Base-by-base conservation (phyloP, 2,888 invertebrate species). In the Xylota segnis region DNA sequence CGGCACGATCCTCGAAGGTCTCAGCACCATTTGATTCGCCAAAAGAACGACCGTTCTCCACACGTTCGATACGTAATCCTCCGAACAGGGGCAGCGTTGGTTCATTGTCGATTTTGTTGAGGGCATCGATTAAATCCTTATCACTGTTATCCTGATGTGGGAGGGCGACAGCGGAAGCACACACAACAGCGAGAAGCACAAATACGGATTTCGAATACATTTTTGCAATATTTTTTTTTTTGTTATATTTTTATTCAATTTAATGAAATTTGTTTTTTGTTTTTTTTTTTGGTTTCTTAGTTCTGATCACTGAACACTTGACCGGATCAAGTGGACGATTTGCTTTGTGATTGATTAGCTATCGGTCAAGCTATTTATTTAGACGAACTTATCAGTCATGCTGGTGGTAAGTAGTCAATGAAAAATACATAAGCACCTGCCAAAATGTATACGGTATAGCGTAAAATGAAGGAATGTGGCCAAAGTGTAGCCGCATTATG, bases 1-100 rank as follows among this genome's bases (percentile, higher is more conserved):
- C 90, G 87, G 93, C 91, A 87, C 93, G 93, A 84, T 93, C 93
- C 71, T 93, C 89, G 37, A 94, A 89, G 79, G 92, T 92, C 88
- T 93, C 93, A 29, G 90, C 77, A 71, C 88, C 87, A 84, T 90
- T 90, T 32, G 82, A 54, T 18, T 89, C 89, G 61, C 91, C 90
- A 40, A 91, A 91, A 84, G 90, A 89, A 84, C 90, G 90, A 43
- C 90, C 91, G 75, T 89, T 89, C 70, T 92, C 91, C 45, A 90
- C 88, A 50, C 92, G 92, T 89, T 93, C 93, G 81, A 92, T 89
- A 81, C 90, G 91, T 66, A 92, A 89, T 50, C 92, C 93, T 77
- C 93, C 93, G 77, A 93, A 90, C 40, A 93, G 83, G 23, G 92
- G 89, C 37, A 94, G 87, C 5, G 91, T 91, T 61, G 91, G 89